phyloP scores from a whole-genome alignment of 2,888 invertebrate species.

The Leptinotarsa rubiginosa region DNA sequence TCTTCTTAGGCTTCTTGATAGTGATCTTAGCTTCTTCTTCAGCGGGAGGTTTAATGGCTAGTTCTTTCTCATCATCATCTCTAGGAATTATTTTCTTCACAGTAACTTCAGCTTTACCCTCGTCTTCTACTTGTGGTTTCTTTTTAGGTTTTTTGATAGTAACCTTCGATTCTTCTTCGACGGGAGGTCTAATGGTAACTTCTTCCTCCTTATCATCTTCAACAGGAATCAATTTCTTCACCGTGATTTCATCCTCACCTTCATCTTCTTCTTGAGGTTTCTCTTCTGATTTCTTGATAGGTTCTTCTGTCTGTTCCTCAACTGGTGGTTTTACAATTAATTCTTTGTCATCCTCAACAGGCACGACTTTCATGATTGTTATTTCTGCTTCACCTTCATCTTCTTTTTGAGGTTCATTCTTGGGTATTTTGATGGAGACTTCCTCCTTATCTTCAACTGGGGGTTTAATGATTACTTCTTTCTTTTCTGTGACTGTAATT shows the following conservation, averaged over 20 bases:
- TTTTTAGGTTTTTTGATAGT: constrained; percentile 41
- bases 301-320: constrained; percentile 53
- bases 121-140: constrained; percentile 45
- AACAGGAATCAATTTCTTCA: constrained; percentile 54
- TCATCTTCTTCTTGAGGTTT: constrained; percentile 56
- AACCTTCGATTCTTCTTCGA: constrained; percentile 53
- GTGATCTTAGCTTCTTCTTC: constrained; percentile 54
- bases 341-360: constrained; percentile 62
- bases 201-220: constrained; percentile 66
- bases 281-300: constrained; percentile 43
- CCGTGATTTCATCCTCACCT: constrained; percentile 53
- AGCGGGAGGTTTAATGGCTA: constrained; percentile 72
- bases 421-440: constrained; percentile 46
- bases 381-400: constrained; percentile 47
- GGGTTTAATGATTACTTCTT: constrained; percentile 35
- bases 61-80: constrained; percentile 76
- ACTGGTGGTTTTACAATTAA: constrained; percentile 43
- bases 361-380: constrained; percentile 55
- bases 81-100: constrained; percentile 46
- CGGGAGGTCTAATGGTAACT: constrained; percentile 30
- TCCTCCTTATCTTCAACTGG: constrained; percentile 53
- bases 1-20: constrained; percentile 49
- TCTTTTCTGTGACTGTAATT: constrained; percentile 57
- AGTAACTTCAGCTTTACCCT: constrained; percentile 53
- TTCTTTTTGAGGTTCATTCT: constrained; percentile 56